These are phyloP conservation scores for Brenthis ino DNA, from an alignment of 2,888 invertebrate genomes.

Conservation along the genomic window DNA sequence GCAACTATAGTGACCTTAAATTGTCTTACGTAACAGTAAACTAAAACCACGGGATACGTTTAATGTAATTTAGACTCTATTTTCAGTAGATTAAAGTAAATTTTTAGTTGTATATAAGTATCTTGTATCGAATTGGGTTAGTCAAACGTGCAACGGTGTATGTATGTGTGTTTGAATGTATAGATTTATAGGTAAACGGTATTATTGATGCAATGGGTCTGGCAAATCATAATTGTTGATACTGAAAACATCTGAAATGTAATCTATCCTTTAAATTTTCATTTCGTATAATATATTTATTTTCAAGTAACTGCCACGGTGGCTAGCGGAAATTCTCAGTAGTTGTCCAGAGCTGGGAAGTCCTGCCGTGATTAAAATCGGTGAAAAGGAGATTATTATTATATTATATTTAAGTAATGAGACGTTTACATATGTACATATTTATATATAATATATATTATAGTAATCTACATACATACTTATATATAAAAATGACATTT, in stretches of 20 bases:
- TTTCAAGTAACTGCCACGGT: too few relatives aligned
- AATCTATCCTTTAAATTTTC: not conserved
- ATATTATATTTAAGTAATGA: too few relatives aligned
- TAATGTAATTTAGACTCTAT: conserved; percentile 45
- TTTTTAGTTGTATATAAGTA: conserved; percentile 36
- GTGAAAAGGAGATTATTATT: too few relatives aligned
- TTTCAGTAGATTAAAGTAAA: not conserved
- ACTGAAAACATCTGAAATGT: conserved; percentile 2
- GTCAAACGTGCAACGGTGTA: conserved; percentile 51
- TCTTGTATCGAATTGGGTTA: conserved; percentile 61
- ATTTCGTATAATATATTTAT: too few relatives aligned
- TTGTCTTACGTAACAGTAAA: conserved; percentile 69
- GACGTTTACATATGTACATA: too few relatives aligned
- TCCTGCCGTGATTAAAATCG: too few relatives aligned
- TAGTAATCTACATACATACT: too few relatives aligned
- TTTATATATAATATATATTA: too few relatives aligned
- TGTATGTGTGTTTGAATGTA: conserved; percentile 46
- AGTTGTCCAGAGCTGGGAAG: too few relatives aligned
- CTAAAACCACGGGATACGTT: conserved; percentile 51
- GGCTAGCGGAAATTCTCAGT: too few relatives aligned
- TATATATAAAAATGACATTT: too few relatives aligned
- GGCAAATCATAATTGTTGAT: conserved; percentile 27
- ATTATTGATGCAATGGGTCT: conserved; percentile 35
- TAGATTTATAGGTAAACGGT: conserved; percentile 41
- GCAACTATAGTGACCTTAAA: conserved; percentile 74